phyloP scores from a whole-genome alignment of 1,140 invertebrate genomes.

The Eurosta solidaginis region DNA sequence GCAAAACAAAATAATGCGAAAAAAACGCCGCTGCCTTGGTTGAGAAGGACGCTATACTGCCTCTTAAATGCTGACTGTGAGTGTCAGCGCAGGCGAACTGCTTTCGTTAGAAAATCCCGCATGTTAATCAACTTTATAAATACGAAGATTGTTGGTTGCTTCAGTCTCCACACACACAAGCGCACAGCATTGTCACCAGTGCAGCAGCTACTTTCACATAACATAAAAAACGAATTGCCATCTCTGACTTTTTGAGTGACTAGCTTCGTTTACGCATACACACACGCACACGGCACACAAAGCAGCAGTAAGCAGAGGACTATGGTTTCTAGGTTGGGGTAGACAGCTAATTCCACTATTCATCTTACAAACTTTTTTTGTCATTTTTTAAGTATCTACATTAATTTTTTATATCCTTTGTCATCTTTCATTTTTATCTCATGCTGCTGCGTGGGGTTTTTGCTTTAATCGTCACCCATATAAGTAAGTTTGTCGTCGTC shows the following conservation, averaged over 20 bases:
- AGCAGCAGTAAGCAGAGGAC: neutral
- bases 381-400: too few species aligned
- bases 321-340: too few species aligned
- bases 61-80: too few species aligned
- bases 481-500: neutral
- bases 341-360: neutral
- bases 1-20: neutral
- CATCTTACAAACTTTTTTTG: too few species aligned
- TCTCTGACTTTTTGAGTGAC: too few species aligned
- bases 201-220: too few species aligned
- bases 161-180: neutral
- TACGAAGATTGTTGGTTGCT: neutral
- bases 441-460: too few species aligned
- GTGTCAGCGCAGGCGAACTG: neutral
- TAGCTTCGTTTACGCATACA: neutral
- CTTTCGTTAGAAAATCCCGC: neutral
- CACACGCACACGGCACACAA: neutral
- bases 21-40: neutral
- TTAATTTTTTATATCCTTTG: neutral
- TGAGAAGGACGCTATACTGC: too few species aligned
- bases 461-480: neutral
- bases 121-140: slow-evolving; percentile 7
- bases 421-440: neutral
- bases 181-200: too few species aligned
- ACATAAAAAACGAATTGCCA: too few species aligned